These are phyloP conservation scores for Parazoanthus darwini DNA, from an alignment of 92 coral and sea anemone species.

Conservation along the genomic window DNA sequence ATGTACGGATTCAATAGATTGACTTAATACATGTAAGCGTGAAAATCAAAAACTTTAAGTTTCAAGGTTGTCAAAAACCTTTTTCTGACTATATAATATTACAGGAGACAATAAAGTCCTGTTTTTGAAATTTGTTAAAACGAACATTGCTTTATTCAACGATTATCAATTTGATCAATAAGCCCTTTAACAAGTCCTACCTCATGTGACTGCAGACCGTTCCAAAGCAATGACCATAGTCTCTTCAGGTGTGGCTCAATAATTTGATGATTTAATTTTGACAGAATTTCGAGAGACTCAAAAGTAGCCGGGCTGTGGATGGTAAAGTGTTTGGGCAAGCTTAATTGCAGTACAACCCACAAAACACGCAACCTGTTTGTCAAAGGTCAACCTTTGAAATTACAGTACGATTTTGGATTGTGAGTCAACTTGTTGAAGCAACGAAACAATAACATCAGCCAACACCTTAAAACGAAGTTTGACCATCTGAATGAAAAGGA, in stretches of 20 bases:
- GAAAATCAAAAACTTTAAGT: too few relatives aligned
- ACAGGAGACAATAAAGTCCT: too few relatives aligned
- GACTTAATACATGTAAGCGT: too few relatives aligned
- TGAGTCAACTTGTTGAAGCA: not conserved
- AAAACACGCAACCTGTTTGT: not conserved
- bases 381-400: not conserved
- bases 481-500: not conserved
- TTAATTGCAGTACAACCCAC: not conserved
- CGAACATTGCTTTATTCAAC: not conserved
- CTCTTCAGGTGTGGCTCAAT: conserved; percentile 70
- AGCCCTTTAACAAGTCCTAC: not conserved
- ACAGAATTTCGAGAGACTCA: conserved; percentile 59
- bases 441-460: not conserved
- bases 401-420: not conserved
- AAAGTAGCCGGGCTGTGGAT: conserved; percentile 38
- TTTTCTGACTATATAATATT: too few relatives aligned
- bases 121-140: too few relatives aligned
- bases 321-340: not conserved
- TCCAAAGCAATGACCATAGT: conserved; percentile 66
- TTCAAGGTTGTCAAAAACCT: too few relatives aligned
- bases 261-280: conserved; percentile 69
- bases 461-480: not conserved
- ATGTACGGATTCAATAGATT: too few relatives aligned
- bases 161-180: not conserved
- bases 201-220: not conserved